Evolutionary conservation across 2,888 invertebrate species (phyloP).

Genomic region (Alcis repandata): DNA sequence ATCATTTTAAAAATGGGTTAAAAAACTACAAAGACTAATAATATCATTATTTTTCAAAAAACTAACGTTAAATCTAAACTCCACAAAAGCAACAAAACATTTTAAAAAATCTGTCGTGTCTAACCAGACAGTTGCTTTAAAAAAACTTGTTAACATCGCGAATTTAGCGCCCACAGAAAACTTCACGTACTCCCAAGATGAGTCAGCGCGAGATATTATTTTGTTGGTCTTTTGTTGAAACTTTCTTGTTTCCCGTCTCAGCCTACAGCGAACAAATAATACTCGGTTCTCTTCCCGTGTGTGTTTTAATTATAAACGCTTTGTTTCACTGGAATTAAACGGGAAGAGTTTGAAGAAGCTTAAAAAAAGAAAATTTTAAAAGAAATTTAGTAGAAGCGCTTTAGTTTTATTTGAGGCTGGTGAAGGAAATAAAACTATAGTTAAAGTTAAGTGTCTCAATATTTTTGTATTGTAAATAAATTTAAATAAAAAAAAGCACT

Average conservation of each 20-base stretch:
- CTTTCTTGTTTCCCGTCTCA: constrained; percentile 67
- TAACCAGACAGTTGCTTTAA: no score
- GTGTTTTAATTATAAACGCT: constrained; percentile 34
- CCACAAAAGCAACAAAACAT: no score
- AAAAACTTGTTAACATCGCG: no score
- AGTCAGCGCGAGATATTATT: constrained; percentile 67
- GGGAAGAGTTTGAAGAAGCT: not conserved
- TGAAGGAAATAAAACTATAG: no score
- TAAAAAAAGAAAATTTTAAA: not conserved
- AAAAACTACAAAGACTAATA: no score
- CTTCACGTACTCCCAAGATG: constrained; percentile 56
- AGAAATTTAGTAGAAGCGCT: not conserved
- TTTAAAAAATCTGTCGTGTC: no score
- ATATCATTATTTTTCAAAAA: no score
- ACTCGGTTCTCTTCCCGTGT: constrained; percentile 31
- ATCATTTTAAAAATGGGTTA: no score
- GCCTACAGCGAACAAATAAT: constrained; percentile 40
- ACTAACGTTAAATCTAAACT: no score
- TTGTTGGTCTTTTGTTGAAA: constrained; percentile 70
- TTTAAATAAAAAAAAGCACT: no score
- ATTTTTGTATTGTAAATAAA: no score
- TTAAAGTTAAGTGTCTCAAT: no score
- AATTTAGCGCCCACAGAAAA: constrained; percentile 53
- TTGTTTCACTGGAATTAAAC: constrained; percentile 37
- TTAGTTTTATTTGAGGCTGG: not conserved